A percentile compares a stretch with the other conserved stretches of the same genome.
phyloP scores from a whole-genome alignment of 2,113 vertebrate species.

The Hystrix cristata region DNA sequence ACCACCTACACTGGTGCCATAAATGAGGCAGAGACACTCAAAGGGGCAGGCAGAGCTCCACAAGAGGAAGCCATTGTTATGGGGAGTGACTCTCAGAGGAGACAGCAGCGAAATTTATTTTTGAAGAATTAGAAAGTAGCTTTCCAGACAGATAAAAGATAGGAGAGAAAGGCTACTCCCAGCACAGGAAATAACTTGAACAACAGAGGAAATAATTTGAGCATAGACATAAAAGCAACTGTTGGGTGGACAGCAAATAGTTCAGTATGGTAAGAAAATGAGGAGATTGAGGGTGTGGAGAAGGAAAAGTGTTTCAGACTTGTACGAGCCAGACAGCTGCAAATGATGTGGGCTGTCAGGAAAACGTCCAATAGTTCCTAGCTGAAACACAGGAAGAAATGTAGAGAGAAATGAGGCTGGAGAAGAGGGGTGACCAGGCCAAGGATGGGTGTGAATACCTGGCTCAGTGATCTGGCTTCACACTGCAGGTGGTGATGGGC shows the following conservation, averaged over 20 bases:
- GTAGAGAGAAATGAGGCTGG: background rate
- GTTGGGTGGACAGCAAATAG: background rate
- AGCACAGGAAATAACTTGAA: constrained; percentile 11
- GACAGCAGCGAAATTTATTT: background rate
- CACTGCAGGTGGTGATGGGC: background rate
- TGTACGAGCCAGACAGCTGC: background rate
- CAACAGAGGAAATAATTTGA: constrained; percentile 14
- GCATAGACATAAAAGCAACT: constrained; percentile 31
- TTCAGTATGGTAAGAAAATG: background rate
- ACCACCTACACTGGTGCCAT: background rate
- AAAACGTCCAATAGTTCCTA: background rate
- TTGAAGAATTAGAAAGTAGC: constrained; percentile 29
- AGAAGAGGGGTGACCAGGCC: background rate
- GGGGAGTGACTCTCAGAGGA: background rate
- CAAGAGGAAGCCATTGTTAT: background rate
- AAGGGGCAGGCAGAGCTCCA: background rate
- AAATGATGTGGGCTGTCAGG: background rate
- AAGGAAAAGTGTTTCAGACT: background rate
- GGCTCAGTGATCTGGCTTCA: background rate
- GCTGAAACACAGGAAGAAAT: background rate
- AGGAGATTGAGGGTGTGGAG: background rate
- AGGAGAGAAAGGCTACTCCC: background rate
- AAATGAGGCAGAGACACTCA: background rate
- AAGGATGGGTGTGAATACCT: background rate
- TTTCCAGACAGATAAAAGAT: constrained; percentile 15